Evolutionary conservation across 2,797 vertebrate species (phyloP), one percentile per base, ranked within the genome.

Genomic region (Melanotaenia nigrans): DNA sequence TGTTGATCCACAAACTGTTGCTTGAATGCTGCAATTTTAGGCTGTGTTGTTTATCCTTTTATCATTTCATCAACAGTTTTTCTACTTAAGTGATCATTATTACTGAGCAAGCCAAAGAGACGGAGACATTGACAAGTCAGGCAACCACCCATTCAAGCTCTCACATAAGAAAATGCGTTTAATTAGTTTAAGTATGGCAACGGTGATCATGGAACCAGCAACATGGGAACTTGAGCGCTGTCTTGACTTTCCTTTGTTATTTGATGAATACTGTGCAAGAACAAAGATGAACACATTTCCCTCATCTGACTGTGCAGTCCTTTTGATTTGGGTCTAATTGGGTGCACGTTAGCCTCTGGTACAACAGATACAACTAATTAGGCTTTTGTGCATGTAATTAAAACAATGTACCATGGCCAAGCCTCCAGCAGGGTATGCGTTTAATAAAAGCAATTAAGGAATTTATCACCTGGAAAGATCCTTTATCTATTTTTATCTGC

Each of bases 351-450:
- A 87, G 92, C 93, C 93, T 89, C 91, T 90, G 90, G 93, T 92
- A 90, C 81, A 89, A 88, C 85, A 87, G 91, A 93, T 93, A 90
- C 73, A 89, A 89, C 93, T 95, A 94, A 95, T 95, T 95, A 95
- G 92, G 85, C 84, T 88, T 88, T 86, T 84, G 88, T 87, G 89
- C 85, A 75, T 91, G 89, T 94, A 93, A 95, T 95, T 94, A 93
- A 93, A 93, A 92, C 75, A 81, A 90, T 92, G 90, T 92, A 90
- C 78, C 85, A 72, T 90, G 86, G 89, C 91, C 87, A 64, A 71
- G 83, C 82, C 90, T 92, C 86, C 90, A 91, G 87, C 90, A 85
- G 87, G 83, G 88, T 88, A 77, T 91, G 89, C 89, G 81, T 92
- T 95, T 92, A 92, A 90, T 84, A 85, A 88, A 91, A 92, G 87